These are phyloP conservation scores for Cryptomyrus ogoouensis DNA, from an alignment of 2,113 vertebrate genomes.

Conservation along the genomic window DNA sequence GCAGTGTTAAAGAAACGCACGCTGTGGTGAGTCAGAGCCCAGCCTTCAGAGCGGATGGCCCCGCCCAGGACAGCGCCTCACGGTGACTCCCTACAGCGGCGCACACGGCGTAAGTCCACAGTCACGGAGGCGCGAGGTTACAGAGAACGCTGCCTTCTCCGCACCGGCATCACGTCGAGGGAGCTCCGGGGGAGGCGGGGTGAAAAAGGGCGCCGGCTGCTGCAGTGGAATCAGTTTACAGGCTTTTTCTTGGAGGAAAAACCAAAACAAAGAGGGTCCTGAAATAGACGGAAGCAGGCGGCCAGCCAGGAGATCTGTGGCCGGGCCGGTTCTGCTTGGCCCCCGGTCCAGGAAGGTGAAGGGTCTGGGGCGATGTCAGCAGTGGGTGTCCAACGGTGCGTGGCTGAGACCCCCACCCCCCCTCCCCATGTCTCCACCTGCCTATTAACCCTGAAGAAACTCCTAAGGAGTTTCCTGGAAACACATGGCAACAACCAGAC, in stretches of 20 bases:
- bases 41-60: not conserved
- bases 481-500: not conserved
- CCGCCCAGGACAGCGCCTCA: not conserved
- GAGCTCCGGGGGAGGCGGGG: not conserved
- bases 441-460: not conserved
- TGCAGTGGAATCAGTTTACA: not conserved
- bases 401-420: not conserved
- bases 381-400: not conserved
- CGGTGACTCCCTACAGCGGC: not conserved
- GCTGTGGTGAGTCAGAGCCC: not conserved
- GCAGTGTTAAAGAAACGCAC: not conserved
- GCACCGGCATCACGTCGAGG: not conserved
- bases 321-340: not conserved
- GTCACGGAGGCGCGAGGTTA: not conserved
- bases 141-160: not conserved
- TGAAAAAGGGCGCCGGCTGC: not conserved
- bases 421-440: not conserved
- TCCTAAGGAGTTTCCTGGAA: not conserved
- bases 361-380: not conserved
- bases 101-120: not conserved
- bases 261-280: not conserved
- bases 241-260: constrained; percentile 1
- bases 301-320: not conserved
- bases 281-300: not conserved
- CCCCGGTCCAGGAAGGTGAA: not conserved